A percentile compares a stretch with the other conserved stretches of the same genome.
Conservation (phyloP, 1,140 invertebrate species). For the Drosophila simulans region DNA sequence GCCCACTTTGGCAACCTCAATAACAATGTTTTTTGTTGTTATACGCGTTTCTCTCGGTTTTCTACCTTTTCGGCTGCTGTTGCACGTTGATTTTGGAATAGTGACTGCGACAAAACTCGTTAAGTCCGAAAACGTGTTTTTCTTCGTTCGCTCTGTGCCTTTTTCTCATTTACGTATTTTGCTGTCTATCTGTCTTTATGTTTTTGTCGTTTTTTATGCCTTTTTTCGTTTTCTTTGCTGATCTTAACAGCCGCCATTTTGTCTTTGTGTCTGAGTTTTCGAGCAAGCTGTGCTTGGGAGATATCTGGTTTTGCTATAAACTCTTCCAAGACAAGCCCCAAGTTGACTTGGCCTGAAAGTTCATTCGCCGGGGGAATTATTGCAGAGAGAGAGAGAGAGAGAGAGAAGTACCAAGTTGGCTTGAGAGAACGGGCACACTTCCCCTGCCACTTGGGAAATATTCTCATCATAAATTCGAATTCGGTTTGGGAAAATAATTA, state of each 20-base stretch:
- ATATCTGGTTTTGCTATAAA: slow-evolving; percentile 61
- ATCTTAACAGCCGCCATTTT: slow-evolving; percentile 71
- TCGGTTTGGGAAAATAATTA: background rate
- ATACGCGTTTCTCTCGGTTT: slow-evolving; percentile 47
- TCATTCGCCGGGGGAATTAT: slow-evolving; percentile 39
- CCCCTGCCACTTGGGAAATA: slow-evolving; percentile 1
- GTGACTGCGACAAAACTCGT: slow-evolving; percentile 57
- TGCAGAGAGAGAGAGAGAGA: slow-evolving; percentile 2
- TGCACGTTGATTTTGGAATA: slow-evolving; percentile 68
- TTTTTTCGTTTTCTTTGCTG: slow-evolving; percentile 38
- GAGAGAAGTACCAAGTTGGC: slow-evolving; percentile 8
- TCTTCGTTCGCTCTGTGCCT: slow-evolving; percentile 47
- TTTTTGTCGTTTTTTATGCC: slow-evolving; percentile 7
- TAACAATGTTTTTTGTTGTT: slow-evolving; percentile 63
- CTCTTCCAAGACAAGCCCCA: slow-evolving; percentile 26
- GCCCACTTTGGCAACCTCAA: slow-evolving; percentile 59
- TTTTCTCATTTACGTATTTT: slow-evolving; percentile 26
- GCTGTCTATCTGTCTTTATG: slow-evolving; percentile 20
- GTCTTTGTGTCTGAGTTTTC: slow-evolving; percentile 22
- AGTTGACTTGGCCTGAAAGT: slow-evolving; percentile 54
- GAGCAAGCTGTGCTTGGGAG: slow-evolving; percentile 19
- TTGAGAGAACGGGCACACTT: slow-evolving; percentile 34
- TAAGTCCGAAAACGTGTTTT: slow-evolving; percentile 72
- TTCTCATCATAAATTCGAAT: slow-evolving; percentile 23
- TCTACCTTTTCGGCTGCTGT: slow-evolving; percentile 59